Evolutionary conservation across 2,797 vertebrate genomes (phyloP).

Genomic region (Tokudaia tokunoshimensis): DNA sequence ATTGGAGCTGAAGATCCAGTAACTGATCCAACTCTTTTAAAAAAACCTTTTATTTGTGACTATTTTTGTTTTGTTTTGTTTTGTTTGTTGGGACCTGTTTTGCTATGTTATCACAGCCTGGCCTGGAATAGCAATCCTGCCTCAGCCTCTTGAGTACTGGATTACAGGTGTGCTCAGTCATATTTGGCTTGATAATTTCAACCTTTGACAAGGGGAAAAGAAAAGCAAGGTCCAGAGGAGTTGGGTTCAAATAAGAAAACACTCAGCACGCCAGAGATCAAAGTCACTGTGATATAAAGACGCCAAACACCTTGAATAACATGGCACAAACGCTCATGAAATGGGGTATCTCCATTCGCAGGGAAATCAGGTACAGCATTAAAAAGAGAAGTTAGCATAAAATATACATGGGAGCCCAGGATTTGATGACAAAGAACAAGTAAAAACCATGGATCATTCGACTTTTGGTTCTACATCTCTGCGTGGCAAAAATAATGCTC

Average conservation of each 20-base stretch:
- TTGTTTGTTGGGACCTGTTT: background rate
- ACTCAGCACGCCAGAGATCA: background rate
- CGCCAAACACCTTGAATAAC: accelerated
- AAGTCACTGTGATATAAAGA: background rate
- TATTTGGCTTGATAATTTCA: background rate
- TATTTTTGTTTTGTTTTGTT: background rate
- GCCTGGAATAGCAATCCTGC: background rate
- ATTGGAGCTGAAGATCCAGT: background rate
- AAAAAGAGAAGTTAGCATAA: background rate
- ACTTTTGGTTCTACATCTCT: background rate
- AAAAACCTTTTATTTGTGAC: background rate
- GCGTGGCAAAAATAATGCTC: background rate
- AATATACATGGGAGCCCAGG: background rate
- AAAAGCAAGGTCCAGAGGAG: background rate
- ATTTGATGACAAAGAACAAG: background rate
- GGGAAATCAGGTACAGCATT: background rate
- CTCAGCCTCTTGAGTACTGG: background rate
- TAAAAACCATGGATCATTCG: background rate
- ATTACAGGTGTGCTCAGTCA: background rate
- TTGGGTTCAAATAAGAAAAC: background rate
- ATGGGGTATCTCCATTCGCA: background rate
- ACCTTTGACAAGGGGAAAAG: background rate
- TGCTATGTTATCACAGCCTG: background rate
- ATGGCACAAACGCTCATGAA: background rate
- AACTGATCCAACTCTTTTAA: background rate